Conservation (phyloP, 2,888 invertebrate species). For the Lithophane leautieri region DNA sequence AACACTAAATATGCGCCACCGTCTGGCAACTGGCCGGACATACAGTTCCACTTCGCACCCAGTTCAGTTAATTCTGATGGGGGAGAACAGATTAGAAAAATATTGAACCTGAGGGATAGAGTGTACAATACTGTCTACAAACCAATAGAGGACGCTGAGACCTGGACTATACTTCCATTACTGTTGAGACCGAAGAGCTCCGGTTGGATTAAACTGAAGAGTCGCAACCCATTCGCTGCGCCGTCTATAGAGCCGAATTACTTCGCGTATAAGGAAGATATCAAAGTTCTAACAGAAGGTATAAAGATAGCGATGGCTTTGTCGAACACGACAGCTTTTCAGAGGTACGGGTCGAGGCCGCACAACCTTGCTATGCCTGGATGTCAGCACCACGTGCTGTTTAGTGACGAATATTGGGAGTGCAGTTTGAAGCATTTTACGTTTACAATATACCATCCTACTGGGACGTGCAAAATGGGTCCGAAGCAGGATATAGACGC, state of each 20-base stretch:
- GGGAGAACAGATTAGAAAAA: slow-evolving; percentile 94
- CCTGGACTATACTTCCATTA: slow-evolving; percentile 95
- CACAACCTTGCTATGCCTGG: slow-evolving; percentile 95
- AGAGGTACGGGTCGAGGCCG: slow-evolving; percentile 94
- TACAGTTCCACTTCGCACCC: slow-evolving; percentile 96
- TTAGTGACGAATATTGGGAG: slow-evolving; percentile 96
- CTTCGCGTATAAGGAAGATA: slow-evolving; percentile 95
- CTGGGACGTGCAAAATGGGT: slow-evolving; percentile 97
- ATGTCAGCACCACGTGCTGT: slow-evolving; percentile 93
- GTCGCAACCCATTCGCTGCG: slow-evolving; percentile 94
- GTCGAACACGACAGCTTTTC: slow-evolving; percentile 95
- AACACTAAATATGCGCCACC: slow-evolving; percentile 96
- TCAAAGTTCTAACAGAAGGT: slow-evolving; percentile 94
- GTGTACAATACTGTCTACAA: slow-evolving; percentile 96
- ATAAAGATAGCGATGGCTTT: slow-evolving; percentile 95
- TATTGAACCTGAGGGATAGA: slow-evolving; percentile 93
- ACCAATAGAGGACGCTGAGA: slow-evolving; percentile 94
- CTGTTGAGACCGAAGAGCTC: slow-evolving; percentile 96
- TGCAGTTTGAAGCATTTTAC: slow-evolving; percentile 95
- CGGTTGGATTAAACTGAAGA: slow-evolving; percentile 96
- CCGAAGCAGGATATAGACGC: slow-evolving; percentile 93
- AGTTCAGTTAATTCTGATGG: slow-evolving; percentile 96
- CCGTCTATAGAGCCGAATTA: slow-evolving; percentile 98
- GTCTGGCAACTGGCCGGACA: slow-evolving; percentile 94
- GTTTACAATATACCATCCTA: slow-evolving; percentile 96